phyloP scores from a whole-genome alignment of 2,888 invertebrate species.

The Hypercompe scribonia region DNA sequence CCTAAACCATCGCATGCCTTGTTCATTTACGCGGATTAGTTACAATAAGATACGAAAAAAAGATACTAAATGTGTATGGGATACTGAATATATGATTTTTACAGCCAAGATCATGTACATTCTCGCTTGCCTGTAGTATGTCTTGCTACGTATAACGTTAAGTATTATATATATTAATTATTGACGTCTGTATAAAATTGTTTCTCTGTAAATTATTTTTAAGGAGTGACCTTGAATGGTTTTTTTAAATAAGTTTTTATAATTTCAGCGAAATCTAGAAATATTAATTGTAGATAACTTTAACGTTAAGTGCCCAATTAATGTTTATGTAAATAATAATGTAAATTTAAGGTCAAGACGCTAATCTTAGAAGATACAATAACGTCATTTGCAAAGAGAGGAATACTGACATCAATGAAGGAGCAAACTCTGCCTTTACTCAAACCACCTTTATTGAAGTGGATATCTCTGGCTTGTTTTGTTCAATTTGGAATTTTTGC shows the following conservation, averaged over 20 bases:
- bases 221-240: not conserved
- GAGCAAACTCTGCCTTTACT: conserved; percentile 87
- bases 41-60: too few relatives aligned
- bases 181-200: not conserved
- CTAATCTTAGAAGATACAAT: conserved; percentile 57
- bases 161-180: not conserved
- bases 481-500: conserved; percentile 90
- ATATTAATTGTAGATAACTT: not conserved
- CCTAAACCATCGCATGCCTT: too few relatives aligned
- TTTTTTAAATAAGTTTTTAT: not conserved
- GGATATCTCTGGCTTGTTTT: conserved; percentile 85
- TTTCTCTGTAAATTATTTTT: not conserved
- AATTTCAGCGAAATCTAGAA: not conserved
- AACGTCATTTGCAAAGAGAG: conserved; percentile 28
- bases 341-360: conserved; percentile 64
- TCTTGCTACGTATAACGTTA: not conserved
- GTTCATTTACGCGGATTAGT: too few relatives aligned
- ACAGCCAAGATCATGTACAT: too few relatives aligned
- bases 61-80: too few relatives aligned
- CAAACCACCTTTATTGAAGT: conserved; percentile 82
- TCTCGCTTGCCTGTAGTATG: not conserved
- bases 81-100: too few relatives aligned
- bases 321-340: not conserved
- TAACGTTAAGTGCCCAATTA: not conserved
- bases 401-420: conserved; percentile 82